Evolutionary conservation across 2,888 invertebrate species (phyloP), one percentile per base, ranked within the genome.

Genomic region (Anticlea derivata): DNA sequence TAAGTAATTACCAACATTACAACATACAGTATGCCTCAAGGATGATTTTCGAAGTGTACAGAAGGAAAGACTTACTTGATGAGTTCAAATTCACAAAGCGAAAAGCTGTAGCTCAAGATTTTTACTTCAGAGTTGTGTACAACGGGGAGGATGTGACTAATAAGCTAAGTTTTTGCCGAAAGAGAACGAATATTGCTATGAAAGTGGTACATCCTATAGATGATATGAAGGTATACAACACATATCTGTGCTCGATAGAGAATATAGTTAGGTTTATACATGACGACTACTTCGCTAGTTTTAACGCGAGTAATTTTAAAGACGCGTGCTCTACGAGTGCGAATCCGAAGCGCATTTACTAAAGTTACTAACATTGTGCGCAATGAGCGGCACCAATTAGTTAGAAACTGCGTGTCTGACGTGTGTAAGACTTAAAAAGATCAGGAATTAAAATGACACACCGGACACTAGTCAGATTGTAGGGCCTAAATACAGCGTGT

Each of bases 221-320:
- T 34, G 80, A 82, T 51, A 52, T 77, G 50, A 85, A 80, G 43
- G 68, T 76, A 1, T 80, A 81, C 48, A 70, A 86, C 57, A 72
- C 93, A 35, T 93, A 94, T 72, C 79, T 96, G 0, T 98, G 97
- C 82, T 95, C 96, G 1, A 95, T 98, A 60, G 97, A 97, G 78
- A 95, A 95, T 72, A 96, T 98, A 55, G 94, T 96, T 6, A 90
- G 97, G 56, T 97, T 97, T 80, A 92, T 97, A 56, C 96, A 97
- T 65, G 96, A 96, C 63, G 96, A 97, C 81, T 97, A 97, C 77
- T 96, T 98, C 71, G 86, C 93, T 7, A 91, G 93, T 43, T 94
- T 97, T 66, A 97, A 97, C 77, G 95, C 94, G n/a, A 96, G 95
- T 7, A 97, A 97, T 81, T 97, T 95, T 73, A 96, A 96, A 79